Conservation (phyloP, 2,797 vertebrate genomes). For the Eremophila alpestris region DNA sequence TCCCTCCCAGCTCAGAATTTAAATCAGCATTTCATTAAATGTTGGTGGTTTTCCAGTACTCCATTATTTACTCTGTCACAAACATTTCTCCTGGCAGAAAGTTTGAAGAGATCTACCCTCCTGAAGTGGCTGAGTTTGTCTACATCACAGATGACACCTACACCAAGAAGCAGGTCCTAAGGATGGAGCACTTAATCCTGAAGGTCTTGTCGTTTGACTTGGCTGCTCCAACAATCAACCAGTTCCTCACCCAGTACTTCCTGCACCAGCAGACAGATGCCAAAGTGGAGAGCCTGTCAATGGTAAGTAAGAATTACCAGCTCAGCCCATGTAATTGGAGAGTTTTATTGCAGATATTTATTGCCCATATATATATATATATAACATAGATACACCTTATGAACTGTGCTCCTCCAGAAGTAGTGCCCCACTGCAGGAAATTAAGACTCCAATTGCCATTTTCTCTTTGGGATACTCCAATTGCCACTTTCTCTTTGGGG, state of each 20-base stretch:
- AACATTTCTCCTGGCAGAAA: constrained; percentile 79
- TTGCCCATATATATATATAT: neutral
- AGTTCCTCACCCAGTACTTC: constrained; percentile 97
- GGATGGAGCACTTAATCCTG: constrained; percentile 97
- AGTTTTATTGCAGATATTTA: neutral
- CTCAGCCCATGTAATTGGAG: fast-evolving
- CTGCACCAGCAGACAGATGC: constrained; percentile 78
- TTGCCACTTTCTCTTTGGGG: neutral
- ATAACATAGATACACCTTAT: fast-evolving
- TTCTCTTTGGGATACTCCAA: fast-evolving
- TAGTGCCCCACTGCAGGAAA: neutral
- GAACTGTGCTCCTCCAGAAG: fast-evolving
- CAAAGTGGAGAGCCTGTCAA: constrained; percentile 88
- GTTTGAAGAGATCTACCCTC: constrained; percentile 99
- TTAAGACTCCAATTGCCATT: fast-evolving
- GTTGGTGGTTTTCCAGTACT: neutral
- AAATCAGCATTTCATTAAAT: neutral
- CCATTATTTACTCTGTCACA: neutral
- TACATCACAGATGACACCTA: constrained; percentile 99
- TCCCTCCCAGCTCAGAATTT: neutral
- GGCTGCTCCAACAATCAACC: constrained; percentile 92
- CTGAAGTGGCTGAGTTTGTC: constrained; percentile 97
- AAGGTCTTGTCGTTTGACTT: constrained; percentile 98
- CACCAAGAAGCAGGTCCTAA: constrained; percentile 96
- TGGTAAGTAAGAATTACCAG: constrained; percentile 79